phyloP scores from a whole-genome alignment of 2,888 invertebrate species.

The Drosophila neoperkinsi region DNA sequence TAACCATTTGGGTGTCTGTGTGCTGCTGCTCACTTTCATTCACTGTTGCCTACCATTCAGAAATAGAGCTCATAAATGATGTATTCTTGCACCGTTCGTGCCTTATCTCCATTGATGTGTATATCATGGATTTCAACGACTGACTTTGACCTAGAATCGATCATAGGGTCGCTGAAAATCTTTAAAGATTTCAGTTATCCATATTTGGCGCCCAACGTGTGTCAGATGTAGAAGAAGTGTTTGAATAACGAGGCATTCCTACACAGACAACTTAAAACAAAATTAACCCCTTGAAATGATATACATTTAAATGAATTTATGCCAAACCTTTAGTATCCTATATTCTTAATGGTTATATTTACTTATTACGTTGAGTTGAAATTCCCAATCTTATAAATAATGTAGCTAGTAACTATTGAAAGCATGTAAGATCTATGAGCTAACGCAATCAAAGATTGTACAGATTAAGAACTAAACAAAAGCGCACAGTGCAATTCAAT shows the following conservation, averaged over 20 bases:
- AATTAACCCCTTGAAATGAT: neutral
- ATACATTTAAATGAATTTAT: neutral
- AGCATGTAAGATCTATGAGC: no score
- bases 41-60: slow-evolving; percentile 49
- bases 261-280: neutral
- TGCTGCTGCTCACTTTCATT: slow-evolving; percentile 54
- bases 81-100: slow-evolving; percentile 7
- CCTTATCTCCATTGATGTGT: neutral
- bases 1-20: slow-evolving; percentile 16
- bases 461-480: neutral
- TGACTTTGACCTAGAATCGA: slow-evolving; percentile 7
- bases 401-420: no score
- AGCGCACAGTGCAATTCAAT: neutral
- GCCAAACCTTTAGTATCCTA: rapidly evolving
- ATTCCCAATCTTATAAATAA: neutral
- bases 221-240: neutral
- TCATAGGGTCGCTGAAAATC: neutral
- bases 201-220: neutral
- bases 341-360: neutral
- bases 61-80: slow-evolving; percentile 50
- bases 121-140: slow-evolving; percentile 12
- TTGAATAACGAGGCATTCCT: neutral
- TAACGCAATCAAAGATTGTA: neutral
- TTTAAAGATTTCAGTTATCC: neutral
- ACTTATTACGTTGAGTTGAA: neutral